These are phyloP conservation scores for Sardina pilchardus DNA, from an alignment of 2,113 vertebrate species.

Conservation along the genomic window DNA sequence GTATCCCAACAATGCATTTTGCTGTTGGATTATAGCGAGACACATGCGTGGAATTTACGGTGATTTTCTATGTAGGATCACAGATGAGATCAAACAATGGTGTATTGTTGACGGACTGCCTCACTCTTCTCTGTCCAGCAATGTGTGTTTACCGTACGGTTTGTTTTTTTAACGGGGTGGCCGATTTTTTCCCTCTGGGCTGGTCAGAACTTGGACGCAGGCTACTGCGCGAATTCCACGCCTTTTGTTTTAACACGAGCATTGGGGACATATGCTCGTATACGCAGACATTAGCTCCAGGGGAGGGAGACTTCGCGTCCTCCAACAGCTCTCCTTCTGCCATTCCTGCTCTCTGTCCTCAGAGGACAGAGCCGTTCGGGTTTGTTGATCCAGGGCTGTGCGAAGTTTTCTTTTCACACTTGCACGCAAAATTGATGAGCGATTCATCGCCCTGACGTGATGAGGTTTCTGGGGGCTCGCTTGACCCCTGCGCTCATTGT, in stretches of 20 bases:
- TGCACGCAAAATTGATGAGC: constrained; percentile 25
- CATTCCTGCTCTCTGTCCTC: neutral
- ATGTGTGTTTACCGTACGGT: neutral
- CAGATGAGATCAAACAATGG: constrained; percentile 38
- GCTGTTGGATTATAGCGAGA: neutral
- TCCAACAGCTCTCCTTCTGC: neutral
- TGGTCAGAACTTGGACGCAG: neutral
- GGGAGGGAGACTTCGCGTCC: neutral
- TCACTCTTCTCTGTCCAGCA: neutral
- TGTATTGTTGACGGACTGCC: constrained; percentile 30
- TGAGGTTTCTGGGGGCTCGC: constrained; percentile 34
- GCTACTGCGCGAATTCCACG: neutral
- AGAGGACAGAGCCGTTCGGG: neutral
- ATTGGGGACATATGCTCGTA: neutral
- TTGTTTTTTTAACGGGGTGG: neutral
- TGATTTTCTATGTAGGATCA: constrained; percentile 21
- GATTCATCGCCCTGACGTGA: constrained; percentile 30
- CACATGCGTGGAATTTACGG: constrained; percentile 39
- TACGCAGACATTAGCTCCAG: neutral
- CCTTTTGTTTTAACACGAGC: neutral
- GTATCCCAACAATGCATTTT: too few species aligned
- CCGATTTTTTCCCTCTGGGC: neutral
- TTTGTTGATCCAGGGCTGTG: constrained; percentile 15
- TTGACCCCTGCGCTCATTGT: constrained; percentile 25
- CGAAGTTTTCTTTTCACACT: constrained; percentile 20